Conservation (phyloP, 2,113 vertebrate genomes). For the Sturnira hondurensis region DNA sequence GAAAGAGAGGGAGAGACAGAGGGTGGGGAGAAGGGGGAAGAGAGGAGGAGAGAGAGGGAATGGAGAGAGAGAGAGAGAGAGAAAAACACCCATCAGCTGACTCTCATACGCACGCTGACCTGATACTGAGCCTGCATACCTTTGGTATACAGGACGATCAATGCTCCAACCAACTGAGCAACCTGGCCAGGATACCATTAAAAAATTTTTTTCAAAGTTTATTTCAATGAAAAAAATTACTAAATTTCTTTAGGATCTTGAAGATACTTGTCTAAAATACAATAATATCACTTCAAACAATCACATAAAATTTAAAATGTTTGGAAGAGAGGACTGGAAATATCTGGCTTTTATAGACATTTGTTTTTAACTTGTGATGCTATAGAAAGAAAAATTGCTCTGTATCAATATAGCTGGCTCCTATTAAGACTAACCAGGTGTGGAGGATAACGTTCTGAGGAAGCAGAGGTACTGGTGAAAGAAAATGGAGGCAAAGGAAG, state of each 20-base stretch:
- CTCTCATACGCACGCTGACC: too few species aligned
- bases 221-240: background rate
- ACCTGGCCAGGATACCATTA: too few species aligned
- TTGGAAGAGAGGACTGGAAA: background rate
- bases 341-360: background rate
- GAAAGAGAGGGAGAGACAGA: too few species aligned
- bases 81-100: too few species aligned
- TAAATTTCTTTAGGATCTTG: background rate
- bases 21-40: too few species aligned
- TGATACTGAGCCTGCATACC: too few species aligned
- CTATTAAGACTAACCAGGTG: background rate
- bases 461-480: background rate
- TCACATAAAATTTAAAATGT: slow-evolving; percentile 7
- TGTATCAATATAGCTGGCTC: background rate
- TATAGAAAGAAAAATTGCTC: background rate
- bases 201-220: too few species aligned
- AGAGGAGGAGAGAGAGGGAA: too few species aligned
- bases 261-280: background rate
- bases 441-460: background rate
- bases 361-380: background rate
- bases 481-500: background rate
- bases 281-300: background rate
- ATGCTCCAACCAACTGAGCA: too few species aligned
- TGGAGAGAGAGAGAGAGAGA: too few species aligned
- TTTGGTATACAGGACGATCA: too few species aligned